phyloP scores from a whole-genome alignment of 2,888 invertebrate genomes.

The Hesperia comma region DNA sequence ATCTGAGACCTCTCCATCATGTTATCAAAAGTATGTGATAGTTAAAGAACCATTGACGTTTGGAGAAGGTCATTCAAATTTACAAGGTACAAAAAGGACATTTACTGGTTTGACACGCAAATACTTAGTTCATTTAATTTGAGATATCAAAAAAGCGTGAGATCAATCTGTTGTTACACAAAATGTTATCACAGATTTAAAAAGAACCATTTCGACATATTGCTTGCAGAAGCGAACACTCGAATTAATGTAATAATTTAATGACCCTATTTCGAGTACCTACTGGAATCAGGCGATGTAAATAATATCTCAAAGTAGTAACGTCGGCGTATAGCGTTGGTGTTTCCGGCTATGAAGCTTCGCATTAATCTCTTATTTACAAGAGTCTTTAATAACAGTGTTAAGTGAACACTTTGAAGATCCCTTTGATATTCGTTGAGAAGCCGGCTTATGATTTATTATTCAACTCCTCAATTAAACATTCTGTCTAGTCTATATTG shows the following conservation, averaged over 20 bases:
- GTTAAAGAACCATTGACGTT: too few relatives aligned
- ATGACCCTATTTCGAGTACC: slow-evolving; percentile 1
- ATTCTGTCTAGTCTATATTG: slow-evolving; percentile 48
- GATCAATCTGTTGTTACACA: background rate
- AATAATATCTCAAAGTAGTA: slow-evolving; percentile 31
- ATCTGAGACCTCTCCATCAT: too few relatives aligned
- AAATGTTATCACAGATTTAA: background rate
- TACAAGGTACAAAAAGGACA: too few relatives aligned
- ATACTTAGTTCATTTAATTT: too few relatives aligned
- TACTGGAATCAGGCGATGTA: slow-evolving; percentile 25
- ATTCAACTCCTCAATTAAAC: slow-evolving; percentile 59
- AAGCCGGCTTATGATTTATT: slow-evolving; percentile 68
- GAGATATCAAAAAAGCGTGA: too few relatives aligned
- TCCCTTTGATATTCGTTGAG: slow-evolving; percentile 67
- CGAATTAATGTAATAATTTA: background rate
- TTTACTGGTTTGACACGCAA: too few relatives aligned
- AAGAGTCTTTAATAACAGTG: slow-evolving; percentile 60
- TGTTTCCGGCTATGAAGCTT: slow-evolving; percentile 44
- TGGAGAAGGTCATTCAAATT: too few relatives aligned
- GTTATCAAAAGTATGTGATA: too few relatives aligned
- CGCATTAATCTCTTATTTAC: slow-evolving; percentile 55
- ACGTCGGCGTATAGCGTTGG: slow-evolving; percentile 11
- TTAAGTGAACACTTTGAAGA: slow-evolving; percentile 69
- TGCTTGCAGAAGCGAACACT: background rate
- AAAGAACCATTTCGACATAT: background rate